Evolutionary conservation across 2,113 vertebrate species (phyloP), one percentile per base, ranked within the genome.

Genomic region (Triplophysa tibetana): DNA sequence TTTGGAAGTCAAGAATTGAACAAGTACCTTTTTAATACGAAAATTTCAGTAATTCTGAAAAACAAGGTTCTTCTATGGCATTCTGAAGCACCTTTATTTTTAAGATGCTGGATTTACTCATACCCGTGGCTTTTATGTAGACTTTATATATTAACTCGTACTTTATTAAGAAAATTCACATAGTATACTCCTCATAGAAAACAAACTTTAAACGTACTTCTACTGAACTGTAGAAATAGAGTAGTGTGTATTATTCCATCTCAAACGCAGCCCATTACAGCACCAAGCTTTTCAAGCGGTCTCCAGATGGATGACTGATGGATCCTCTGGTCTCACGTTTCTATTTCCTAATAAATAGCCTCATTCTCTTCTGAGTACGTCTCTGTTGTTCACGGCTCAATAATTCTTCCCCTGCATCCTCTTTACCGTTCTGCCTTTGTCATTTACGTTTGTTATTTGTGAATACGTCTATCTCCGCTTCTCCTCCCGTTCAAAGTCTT

Each of bases 261-360:
- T 6, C 6, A 38, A 38, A 38, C 6, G 33, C 11, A 26, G 48
- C 23, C 68, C 7, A 17, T 52, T 29, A 24, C 2, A 1, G 54
- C 33, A 17, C 13, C 3, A 1, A 70, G 68, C 52, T 17, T 61
- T 43, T 58, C n/a, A 29, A 5, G 10, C 8, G 21, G 48, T 21
- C 38, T 48, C 16, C 38, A 3, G 43, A 54, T n/a, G n/a, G n/a
- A 58, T 75, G 45, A 63, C 58, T 75, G 73, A 75, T 75, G 56
- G 56, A 75, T 63, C 73, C 1, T 26, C 58, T 48, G 58, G 38
- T 48, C 26, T 75, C 73, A 75, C 24, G 58, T 63, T 75, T 48
- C 60, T 48, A 19, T 61, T 48, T 75, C 41, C 19, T 75, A 75
- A 75, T 62, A 63, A 75, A 75, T 75, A 75, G 58, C 73, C 62